Base-by-base conservation (phyloP, 2,888 invertebrate genomes). In the Phymatocera aterrima region DNA sequence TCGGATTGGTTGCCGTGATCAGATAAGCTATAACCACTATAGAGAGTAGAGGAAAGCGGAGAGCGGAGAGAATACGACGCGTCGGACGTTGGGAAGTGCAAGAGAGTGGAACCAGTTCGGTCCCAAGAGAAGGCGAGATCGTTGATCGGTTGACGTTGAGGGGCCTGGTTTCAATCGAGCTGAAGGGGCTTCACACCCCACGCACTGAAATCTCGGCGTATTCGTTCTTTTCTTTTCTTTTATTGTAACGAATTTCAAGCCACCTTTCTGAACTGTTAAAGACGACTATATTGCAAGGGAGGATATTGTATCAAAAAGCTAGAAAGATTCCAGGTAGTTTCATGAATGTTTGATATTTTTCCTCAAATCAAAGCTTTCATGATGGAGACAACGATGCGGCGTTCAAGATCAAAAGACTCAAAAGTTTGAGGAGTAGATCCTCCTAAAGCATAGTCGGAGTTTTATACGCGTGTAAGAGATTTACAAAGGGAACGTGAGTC, bases 21-120 rank as follows among this genome's bases (percentile, higher is more conserved):
- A 68, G 68, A 68, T 40, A 40, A 68, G 43, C 12, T n/a, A 68
- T 3, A 64, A 40, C 61, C n/a, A 12, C 24, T 28, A 15, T 24
- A 4, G 43, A 46, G 43, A 28, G 28, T 5, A 12, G 28, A n/a
- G 68, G 46, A 24, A 21, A 43, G 43, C n/a, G 31, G 15, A 31
- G 31, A 31, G 31, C n/a, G 24, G 15, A 43, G 65, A 43, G 68
- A 68, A 46, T 43, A 21, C 68, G 40, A 40, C 37, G 65, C n/a
- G 68, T 43, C 46, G 40, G 68, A 43, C 46, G 68, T 68, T 68
- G 68, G 40, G 68, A 68, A 68, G 43, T 68, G 15, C 68, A 68
- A 34, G 68, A 68, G 68, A 68, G 68, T 28, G 68, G 68, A 68
- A 68, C 68, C 68, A 68, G 68, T 68, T 5, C 68, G 43, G 68